Evolutionary conservation across 2,797 vertebrate genomes (phyloP), one percentile per base, ranked within the genome.

Genomic region (Cygnus olor): DNA sequence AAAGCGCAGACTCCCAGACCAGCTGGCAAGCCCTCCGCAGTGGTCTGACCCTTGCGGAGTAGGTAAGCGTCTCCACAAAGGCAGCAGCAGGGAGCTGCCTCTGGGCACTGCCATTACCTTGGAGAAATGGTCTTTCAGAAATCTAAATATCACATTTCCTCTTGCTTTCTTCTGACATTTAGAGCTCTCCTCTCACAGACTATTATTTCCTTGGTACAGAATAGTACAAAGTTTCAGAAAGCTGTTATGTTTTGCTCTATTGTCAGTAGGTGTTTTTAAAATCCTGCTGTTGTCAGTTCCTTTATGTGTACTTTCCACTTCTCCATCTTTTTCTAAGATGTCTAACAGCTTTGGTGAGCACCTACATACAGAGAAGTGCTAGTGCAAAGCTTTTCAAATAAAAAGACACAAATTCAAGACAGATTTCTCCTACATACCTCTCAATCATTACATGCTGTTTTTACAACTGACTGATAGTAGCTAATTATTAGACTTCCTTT

Each of bases 331-430:
- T 34, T 40, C 81, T 93, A 34, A 82, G 34, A 71, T 21, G 28
- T n/a, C 27, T 80, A 61, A 54, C 79, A 84, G 30, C 49, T 95
- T 80, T 84, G 80, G 66, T 90, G 85, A 93, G 65, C 71, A 83
- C 27, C 42, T 58, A 63, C 16, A 70, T 22, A 45, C 11, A 47
- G 71, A 95, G 57, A 91, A 63, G 28, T 61, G 56, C 57, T 83
- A 80, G 47, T 14, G 42, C 9, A 9, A 95, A 95, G 57, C 84
- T 94, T 27, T 4, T 89, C 34, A 92, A 86, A 95, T 69, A 54
- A 77, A 73, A 89, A 70, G 58, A 73, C 58, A 92, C 9, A 87
- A 88, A 80, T 10, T 42, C 0, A 2, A 83, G 70, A 85, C 19
- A 53, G 32, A 72, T 51, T 89, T 90, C 70, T 56, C 83, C 79